Percentiles rank a stretch among this genome's conserved stretches.
These are phyloP conservation scores for Taphrorychus bicolor DNA, from an alignment of 2,888 invertebrate genomes.

Conservation along the genomic window DNA sequence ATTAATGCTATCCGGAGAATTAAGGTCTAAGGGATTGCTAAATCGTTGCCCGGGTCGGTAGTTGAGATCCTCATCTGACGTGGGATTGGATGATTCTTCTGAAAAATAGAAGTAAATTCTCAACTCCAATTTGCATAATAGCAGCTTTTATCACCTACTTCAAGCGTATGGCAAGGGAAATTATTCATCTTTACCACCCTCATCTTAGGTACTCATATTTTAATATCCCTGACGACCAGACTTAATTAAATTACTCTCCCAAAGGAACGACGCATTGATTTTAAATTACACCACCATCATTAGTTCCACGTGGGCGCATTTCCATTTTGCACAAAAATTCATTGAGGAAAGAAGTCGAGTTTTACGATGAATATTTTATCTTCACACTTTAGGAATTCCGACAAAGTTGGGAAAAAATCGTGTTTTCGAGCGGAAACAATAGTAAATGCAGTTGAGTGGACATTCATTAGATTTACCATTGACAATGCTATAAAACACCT, in stretches of 20 bases:
- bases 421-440: background rate
- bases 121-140: constrained; percentile 2
- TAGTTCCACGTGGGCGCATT: too few relatives aligned
- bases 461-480: background rate
- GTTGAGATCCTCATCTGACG: constrained; percentile 58
- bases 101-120: constrained; percentile 34
- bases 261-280: background rate
- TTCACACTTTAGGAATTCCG: constrained; percentile 1
- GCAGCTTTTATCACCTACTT: background rate
- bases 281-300: too few relatives aligned
- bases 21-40: constrained; percentile 65
- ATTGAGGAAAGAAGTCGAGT: too few relatives aligned
- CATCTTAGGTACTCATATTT: background rate
- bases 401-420: background rate
- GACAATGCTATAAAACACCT: background rate
- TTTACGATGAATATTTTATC: constrained; percentile 15
- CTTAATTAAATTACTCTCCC: constrained; percentile 6
- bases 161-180: background rate
- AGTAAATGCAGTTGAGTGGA: background rate
- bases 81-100: constrained; percentile 59
- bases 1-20: constrained; percentile 74
- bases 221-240: background rate
- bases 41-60: constrained; percentile 14
- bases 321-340: too few relatives aligned
- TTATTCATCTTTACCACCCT: background rate